Evolutionary conservation across 2,113 vertebrate species (phyloP).

Genomic region (Oncorhynchus gorbuscha): DNA sequence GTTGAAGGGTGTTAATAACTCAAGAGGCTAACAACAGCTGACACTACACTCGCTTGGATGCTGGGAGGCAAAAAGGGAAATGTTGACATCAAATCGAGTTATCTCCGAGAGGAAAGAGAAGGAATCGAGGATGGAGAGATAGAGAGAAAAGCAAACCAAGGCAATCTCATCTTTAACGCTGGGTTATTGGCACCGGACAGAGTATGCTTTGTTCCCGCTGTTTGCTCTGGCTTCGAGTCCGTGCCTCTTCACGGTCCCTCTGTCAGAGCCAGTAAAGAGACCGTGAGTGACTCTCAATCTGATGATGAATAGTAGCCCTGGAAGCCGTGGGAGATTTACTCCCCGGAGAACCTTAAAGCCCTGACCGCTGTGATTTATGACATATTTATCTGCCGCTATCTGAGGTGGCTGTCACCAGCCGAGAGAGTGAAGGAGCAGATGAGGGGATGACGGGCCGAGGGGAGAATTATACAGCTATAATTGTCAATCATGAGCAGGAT

Average conservation of each 20-base stretch:
- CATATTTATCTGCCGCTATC: conserved; percentile 89
- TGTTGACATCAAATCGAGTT: conserved; percentile 92
- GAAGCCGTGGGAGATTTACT: conserved; percentile 82
- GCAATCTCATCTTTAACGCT: conserved; percentile 62
- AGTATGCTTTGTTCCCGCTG: conserved; percentile 68
- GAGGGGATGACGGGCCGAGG: conserved; percentile 78
- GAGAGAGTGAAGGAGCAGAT: conserved; percentile 78
- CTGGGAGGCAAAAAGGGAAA: conserved; percentile 75
- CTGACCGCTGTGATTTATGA: conserved; percentile 83
- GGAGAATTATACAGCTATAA: conserved; percentile 90
- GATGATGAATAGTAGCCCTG: conserved; percentile 84
- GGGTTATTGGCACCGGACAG: conserved; percentile 75
- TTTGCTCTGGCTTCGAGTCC: conserved; percentile 63
- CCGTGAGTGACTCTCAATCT: conserved; percentile 72
- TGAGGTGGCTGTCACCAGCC: conserved; percentile 80
- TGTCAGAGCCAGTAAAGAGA: conserved; percentile 77
- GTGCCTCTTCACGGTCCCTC: conserved; percentile 68
- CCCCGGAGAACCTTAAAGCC: conserved; percentile 80
- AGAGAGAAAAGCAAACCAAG: background rate
- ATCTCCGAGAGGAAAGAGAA: conserved; percentile 62
- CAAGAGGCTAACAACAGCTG: conserved; percentile 56
- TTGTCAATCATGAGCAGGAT: conserved; percentile 89
- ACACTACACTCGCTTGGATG: conserved; percentile 83
- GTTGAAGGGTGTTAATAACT: conserved; percentile 67
- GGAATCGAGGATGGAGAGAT: conserved; percentile 2